Percentiles rank a stretch among this genome's conserved stretches.
Conservation (phyloP, 2,113 vertebrate genomes). For the Sphaerodactylus townsendi region DNA sequence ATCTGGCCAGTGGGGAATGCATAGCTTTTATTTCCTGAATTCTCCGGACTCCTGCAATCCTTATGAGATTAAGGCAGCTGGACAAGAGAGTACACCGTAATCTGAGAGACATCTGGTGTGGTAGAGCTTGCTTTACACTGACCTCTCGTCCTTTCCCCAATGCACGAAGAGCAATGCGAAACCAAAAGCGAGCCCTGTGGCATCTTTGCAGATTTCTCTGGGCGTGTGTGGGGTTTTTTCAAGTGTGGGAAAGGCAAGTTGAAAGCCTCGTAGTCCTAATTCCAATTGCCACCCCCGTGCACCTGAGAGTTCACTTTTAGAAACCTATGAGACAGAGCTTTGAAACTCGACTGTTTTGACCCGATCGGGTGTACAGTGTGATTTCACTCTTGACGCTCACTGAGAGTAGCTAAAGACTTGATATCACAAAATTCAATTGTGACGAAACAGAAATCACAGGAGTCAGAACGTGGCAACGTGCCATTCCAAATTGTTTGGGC, state of each 20-base stretch:
- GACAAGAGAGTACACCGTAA: constrained; percentile 42
- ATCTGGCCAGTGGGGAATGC: constrained; percentile 1
- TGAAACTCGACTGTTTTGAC: too few relatives aligned
- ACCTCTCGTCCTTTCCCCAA: constrained; percentile 10
- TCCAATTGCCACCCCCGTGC: too few relatives aligned
- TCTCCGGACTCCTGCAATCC: constrained; percentile 20
- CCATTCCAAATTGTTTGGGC: not conserved
- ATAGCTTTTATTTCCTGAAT: constrained; percentile 25
- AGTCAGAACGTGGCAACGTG: not conserved
- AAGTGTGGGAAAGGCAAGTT: too few relatives aligned
- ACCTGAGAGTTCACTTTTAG: too few relatives aligned
- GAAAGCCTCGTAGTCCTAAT: too few relatives aligned
- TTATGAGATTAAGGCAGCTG: constrained; percentile 44
- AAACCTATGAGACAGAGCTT: too few relatives aligned
- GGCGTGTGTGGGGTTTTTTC: too few relatives aligned
- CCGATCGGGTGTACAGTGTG: too few relatives aligned
- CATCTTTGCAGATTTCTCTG: too few relatives aligned
- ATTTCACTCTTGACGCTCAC: too few relatives aligned
- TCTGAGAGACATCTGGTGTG: constrained; percentile 48
- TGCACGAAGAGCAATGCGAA: not conserved
- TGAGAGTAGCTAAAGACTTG: too few relatives aligned
- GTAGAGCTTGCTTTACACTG: not conserved
- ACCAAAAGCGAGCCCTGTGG: too few relatives aligned
- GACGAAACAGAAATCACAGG: not conserved
- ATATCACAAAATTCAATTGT: not conserved